Evolutionary conservation across 1,140 invertebrate genomes (phyloP), one percentile per base, ranked within the genome.

Genomic region (Hylaeus volcanicus): DNA sequence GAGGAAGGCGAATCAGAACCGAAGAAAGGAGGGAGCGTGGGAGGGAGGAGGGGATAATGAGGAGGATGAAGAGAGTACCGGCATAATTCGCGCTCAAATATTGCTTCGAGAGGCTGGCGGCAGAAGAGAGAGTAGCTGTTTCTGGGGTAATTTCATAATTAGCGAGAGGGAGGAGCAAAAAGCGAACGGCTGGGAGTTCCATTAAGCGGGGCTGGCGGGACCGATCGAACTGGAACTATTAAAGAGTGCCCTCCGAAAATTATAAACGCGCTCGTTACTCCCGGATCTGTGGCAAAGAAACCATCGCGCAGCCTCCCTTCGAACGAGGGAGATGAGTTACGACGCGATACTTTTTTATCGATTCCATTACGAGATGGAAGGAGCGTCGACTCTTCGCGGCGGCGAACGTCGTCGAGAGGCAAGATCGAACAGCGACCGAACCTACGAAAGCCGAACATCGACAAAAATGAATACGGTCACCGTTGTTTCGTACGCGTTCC

Each of bases 51-150:
- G 79, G 69, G 73, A 83, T 87, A 88, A 89, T 88, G 86, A 86
- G 85, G 74, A 83, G 79, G 83, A 83, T 82, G 85, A 89, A 86
- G 86, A 87, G 83, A 81, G 72, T 81, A 81, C 41, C 81, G 81
- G 81, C 83, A 86, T 88, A 88, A 89, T 89, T 89, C 83, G 84
- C 81, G 80, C 83, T 79, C 79, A 77, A 88, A 88, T 86, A 86
- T 85, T 78, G 75, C 80, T 82, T 15, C 43, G 55, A 58, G 77
- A 73, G 72, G 61, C 53, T 72, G 43, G 72, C 45, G 74, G 74
- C 26, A 56, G 45, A 63, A 48, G 58, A 61, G 65, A 48, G 74
- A 51, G 68, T 73, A 26, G 75, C 79, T 55, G 75, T 79, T 85
- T 72, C 76, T 76, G 79, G 76, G 26, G 79, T 83, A 88, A 89